phyloP scores from a whole-genome alignment of 2,888 invertebrate genomes.

The Polyommatus icarus region DNA sequence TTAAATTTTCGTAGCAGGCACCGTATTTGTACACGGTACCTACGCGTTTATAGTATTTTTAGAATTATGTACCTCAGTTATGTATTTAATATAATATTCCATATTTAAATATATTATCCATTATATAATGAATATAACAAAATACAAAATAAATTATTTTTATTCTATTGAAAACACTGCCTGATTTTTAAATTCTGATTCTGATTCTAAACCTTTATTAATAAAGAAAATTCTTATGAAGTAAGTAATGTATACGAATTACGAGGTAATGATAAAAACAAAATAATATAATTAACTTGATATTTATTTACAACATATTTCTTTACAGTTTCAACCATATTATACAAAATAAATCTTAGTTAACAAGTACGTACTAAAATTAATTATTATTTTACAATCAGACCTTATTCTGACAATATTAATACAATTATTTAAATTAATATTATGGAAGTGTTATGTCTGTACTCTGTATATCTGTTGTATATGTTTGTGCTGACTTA shows the following conservation, averaged over 20 bases:
- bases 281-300: slow-evolving; percentile 63
- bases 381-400: slow-evolving; percentile 75
- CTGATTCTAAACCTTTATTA: background rate
- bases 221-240: background rate
- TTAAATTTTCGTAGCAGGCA: background rate
- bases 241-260: background rate
- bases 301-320: slow-evolving; percentile 79
- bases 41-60: background rate
- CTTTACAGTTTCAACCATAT: slow-evolving; percentile 79
- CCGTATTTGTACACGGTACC: background rate
- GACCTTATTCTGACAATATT: slow-evolving; percentile 55
- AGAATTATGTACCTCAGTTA: background rate
- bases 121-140: background rate
- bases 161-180: background rate
- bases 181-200: background rate
- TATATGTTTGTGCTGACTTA: slow-evolving; percentile 34
- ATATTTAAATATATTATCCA: background rate
- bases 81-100: background rate
- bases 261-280: slow-evolving; percentile 30
- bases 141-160: slow-evolving; percentile 15
- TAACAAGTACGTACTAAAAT: slow-evolving; percentile 65
- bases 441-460: slow-evolving; percentile 23
- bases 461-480: slow-evolving; percentile 31
- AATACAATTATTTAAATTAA: slow-evolving; percentile 35
- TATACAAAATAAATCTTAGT: slow-evolving; percentile 79